Percentiles rank a stretch among this genome's conserved stretches.
phyloP scores from a whole-genome alignment of 2,113 vertebrate genomes.

The Piprites chloris region DNA sequence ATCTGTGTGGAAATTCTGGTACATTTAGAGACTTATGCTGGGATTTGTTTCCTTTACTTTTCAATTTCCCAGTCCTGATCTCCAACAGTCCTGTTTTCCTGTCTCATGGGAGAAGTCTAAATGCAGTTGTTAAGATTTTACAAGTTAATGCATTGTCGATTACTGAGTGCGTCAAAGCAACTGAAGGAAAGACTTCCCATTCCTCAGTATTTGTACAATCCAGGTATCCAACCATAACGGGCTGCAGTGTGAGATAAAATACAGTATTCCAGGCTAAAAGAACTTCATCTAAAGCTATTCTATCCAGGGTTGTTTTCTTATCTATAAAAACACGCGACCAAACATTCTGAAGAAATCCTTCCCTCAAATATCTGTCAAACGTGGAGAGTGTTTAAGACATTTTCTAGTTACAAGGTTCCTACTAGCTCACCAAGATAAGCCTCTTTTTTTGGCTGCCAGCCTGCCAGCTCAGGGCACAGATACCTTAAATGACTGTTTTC shows the following conservation, averaged over 20 bases:
- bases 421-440: background rate
- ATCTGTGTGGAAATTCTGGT: background rate
- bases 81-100: background rate
- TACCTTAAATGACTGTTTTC: background rate
- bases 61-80: background rate
- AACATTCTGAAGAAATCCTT: background rate
- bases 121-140: background rate
- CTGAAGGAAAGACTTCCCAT: background rate
- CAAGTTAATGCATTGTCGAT: background rate
- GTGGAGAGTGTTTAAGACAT: rapidly evolving
- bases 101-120: background rate
- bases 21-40: rapidly evolving
- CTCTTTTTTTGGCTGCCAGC: background rate
- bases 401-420: background rate
- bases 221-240: background rate
- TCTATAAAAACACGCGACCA: rapidly evolving
- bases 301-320: background rate
- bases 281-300: background rate
- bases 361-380: background rate
- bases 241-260: background rate
- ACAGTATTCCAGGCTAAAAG: background rate
- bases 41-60: background rate
- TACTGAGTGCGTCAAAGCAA: background rate
- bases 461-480: background rate
- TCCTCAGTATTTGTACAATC: background rate